Percentiles rank a stretch among this genome's conserved stretches.
Conservation (phyloP, 2,113 vertebrate species). For the Lasiurus borealis region DNA sequence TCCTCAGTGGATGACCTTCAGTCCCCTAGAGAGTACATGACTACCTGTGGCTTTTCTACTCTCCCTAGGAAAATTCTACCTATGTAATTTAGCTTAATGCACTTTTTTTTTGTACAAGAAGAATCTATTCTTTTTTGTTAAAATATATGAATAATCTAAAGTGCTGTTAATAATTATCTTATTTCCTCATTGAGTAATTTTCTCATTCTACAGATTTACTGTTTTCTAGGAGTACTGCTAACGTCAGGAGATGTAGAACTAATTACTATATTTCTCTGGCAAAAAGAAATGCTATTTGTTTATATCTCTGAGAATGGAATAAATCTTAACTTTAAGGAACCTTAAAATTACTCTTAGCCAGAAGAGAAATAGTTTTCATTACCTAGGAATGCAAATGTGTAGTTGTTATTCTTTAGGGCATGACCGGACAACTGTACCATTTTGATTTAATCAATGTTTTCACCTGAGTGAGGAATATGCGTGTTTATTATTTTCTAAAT, state of each 20-base stretch:
- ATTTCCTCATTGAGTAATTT: background rate
- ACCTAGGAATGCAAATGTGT: background rate
- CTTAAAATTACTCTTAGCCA: background rate
- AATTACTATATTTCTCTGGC: background rate
- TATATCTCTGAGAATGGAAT: background rate
- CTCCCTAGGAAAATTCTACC: background rate
- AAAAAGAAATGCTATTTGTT: constrained; percentile 8
- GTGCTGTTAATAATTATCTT: background rate
- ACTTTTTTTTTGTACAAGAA: background rate
- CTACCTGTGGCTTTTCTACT: background rate
- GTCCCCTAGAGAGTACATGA: background rate
- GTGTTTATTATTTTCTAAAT: background rate
- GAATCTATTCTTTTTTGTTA: background rate
- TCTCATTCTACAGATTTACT: background rate
- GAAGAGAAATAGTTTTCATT: constrained; percentile 2
- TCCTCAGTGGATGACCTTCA: background rate
- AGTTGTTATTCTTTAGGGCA: background rate
- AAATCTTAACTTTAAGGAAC: background rate
- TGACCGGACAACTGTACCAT: background rate
- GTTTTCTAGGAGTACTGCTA: background rate
- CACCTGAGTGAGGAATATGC: background rate
- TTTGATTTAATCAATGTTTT: background rate
- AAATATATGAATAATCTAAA: background rate
- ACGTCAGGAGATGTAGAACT: background rate
- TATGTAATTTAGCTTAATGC: background rate